Conservation (phyloP, 2,113 vertebrate species). For the Nibea coibor region DNA sequence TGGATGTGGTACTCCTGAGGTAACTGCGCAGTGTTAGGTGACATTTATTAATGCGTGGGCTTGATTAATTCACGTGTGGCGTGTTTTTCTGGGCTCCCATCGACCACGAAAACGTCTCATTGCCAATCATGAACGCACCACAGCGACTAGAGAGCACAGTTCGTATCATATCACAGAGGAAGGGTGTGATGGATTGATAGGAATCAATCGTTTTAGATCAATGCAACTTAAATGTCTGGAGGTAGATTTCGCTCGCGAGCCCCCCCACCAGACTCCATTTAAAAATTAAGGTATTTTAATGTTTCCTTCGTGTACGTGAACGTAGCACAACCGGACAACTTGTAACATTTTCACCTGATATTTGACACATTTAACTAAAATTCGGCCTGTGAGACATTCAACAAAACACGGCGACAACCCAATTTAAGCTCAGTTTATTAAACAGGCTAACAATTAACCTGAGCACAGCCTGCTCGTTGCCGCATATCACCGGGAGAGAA, state of each 20-base stretch:
- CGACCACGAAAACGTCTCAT: background rate
- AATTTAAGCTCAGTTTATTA: background rate
- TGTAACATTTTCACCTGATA: background rate
- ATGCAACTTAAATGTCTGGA: background rate
- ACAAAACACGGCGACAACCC: background rate
- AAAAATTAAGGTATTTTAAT: background rate
- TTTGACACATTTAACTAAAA: background rate
- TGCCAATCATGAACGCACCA: background rate
- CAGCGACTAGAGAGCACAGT: background rate
- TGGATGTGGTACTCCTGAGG: background rate
- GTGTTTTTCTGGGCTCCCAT: background rate
- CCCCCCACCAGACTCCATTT: conserved; percentile 27
- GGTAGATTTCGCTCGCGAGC: background rate
- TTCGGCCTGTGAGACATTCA: background rate
- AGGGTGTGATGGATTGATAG: background rate
- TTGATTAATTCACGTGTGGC: conserved; percentile 1
- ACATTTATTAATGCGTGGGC: conserved; percentile 29
- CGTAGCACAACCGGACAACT: background rate
- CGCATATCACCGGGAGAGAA: conserved; percentile 21
- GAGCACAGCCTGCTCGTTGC: conserved; percentile 18
- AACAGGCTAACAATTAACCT: conserved; percentile 10
- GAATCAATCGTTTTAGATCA: background rate
- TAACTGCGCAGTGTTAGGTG: background rate
- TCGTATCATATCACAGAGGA: background rate
- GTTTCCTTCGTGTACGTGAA: background rate